Evolutionary conservation across 2,113 vertebrate genomes (phyloP).

Genomic region (Gavia stellata): DNA sequence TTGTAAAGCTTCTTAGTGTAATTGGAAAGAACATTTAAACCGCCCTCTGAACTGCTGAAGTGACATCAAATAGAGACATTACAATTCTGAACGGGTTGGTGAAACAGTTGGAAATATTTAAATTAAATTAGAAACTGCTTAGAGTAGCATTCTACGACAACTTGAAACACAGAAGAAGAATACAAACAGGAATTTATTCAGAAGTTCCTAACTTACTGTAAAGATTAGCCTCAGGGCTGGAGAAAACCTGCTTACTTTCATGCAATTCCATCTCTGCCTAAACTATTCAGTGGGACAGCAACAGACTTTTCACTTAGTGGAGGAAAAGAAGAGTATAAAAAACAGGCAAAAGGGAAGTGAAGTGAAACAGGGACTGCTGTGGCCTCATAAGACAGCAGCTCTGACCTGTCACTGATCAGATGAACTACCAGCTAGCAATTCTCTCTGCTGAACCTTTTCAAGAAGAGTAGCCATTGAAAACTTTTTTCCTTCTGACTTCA

Average conservation of each 20-base stretch:
- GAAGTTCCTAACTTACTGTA: background rate
- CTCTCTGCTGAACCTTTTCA: background rate
- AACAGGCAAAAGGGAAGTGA: background rate
- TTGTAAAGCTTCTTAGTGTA: background rate
- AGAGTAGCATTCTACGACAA: background rate
- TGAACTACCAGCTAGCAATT: background rate
- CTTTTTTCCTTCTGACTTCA: background rate
- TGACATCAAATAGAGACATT: conserved; percentile 37
- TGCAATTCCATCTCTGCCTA: background rate
- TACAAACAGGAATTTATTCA: conserved; percentile 23
- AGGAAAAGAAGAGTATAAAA: background rate
- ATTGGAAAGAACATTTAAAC: conserved; percentile 15
- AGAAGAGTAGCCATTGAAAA: background rate
- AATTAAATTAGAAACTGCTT: conserved; percentile 37
- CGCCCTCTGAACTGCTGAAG: conserved; percentile 13
- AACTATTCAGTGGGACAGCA: background rate
- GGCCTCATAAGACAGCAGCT: background rate
- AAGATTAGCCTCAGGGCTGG: background rate
- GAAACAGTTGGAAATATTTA: conserved; percentile 37
- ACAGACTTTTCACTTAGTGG: background rate
- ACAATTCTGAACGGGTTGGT: background rate
- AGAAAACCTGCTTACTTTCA: conserved; percentile 12
- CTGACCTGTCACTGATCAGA: background rate
- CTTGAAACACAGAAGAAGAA: conserved; percentile 15
- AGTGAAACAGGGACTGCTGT: background rate